Evolutionary conservation across 2,113 vertebrate species (phyloP), one percentile per base, ranked within the genome.

Genomic region (Channa maculata): DNA sequence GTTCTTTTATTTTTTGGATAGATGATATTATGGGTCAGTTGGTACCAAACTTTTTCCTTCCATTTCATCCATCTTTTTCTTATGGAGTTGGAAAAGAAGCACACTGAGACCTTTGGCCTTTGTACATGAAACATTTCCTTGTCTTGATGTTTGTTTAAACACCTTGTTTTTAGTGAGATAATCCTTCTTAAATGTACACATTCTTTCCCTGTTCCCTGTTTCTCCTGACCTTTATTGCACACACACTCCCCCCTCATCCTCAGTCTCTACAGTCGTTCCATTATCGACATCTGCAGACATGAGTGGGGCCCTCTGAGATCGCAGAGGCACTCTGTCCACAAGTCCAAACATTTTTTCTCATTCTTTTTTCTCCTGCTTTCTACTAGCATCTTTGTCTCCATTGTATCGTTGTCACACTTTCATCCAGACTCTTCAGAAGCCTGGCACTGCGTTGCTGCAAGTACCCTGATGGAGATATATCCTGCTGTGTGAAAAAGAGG

Each of bases 241-340:
- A 68, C 57, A 71, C 68, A 73, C 49, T 39, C 8, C 65, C 45
- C 74, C 48, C 55, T 49, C 66, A 59, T 72, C 71, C 66, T 69
- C 41, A 46, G 58, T 62, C 70, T 79, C 68, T 71, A 52, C 66
- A 34, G 36, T 54, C 8, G 50, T 81, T 89, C 81, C 62, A 80
- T 90, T 92, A 92, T 92, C 69, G 71, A 91, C 90, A 90, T 85
- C 84, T 80, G 80, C 79, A 89, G 88, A 90, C 79, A 77, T 71
- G 75, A 84, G 36, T 8, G 55, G 71, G 83, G 83, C 86, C 92
- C 90, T 90, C 71, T 64, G 91, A 90, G 91, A 90, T 81, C 34
- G 24, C 75, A 79, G 68, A 84, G 68, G 43, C 78, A 80, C 77
- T 60, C 72, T 60, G 82, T 87, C 87, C 90, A 79, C 89, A 83